These are phyloP conservation scores for Cylindroiulus punctatus DNA, from an alignment of 2,888 invertebrate species.

Conservation along the genomic window DNA sequence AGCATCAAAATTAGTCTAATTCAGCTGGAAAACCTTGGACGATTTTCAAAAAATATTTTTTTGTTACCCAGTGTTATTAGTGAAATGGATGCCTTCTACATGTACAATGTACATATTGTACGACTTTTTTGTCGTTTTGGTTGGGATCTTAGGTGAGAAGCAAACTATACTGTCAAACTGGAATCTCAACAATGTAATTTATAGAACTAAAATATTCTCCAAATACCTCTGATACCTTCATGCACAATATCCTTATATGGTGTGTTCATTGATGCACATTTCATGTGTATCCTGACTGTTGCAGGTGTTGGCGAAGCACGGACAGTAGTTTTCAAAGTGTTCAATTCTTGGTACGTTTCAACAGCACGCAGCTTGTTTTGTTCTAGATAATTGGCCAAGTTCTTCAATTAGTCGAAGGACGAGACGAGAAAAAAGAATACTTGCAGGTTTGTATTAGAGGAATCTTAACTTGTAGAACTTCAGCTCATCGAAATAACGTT, in stretches of 20 bases:
- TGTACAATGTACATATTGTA: too few species aligned
- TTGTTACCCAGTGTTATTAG: too few species aligned
- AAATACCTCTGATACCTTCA: too few species aligned
- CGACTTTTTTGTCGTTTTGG: too few species aligned
- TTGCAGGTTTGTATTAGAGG: slow-evolving; percentile 44
- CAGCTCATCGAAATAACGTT: too few species aligned
- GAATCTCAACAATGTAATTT: too few species aligned
- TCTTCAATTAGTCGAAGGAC: slow-evolving; percentile 54
- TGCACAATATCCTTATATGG: too few species aligned
- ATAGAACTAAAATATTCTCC: not conserved
- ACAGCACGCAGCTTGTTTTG: slow-evolving; percentile 2
- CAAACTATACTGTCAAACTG: not conserved
- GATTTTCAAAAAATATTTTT: too few species aligned
- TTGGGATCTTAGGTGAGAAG: not conserved
- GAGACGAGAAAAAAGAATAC: slow-evolving; percentile 53
- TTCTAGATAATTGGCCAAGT: slow-evolving; percentile 56
- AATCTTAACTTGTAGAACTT: too few species aligned
- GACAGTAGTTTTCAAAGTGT: not conserved
- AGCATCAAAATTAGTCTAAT: too few species aligned
- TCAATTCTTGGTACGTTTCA: not conserved
- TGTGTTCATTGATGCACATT: not conserved
- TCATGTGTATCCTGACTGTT: not conserved
- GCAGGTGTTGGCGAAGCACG: not conserved
- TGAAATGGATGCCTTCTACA: too few species aligned
- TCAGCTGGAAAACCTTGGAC: too few species aligned